phyloP scores from a whole-genome alignment of 2,113 vertebrate species.

The Nothobranchius kuhntae region DNA sequence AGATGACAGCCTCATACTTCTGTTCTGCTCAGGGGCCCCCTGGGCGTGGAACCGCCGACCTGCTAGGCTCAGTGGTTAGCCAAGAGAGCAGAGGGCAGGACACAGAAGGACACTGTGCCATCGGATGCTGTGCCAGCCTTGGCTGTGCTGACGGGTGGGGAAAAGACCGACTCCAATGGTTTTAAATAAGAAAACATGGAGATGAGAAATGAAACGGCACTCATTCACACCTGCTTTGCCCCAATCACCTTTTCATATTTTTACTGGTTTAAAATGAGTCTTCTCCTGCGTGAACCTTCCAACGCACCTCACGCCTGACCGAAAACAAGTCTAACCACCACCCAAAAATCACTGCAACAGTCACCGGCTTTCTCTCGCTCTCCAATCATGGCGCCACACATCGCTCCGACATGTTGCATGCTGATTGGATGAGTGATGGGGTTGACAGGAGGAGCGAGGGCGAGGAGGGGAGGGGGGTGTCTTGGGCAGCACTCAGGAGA shows the following conservation, averaged over 20 bases:
- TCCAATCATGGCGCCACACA: slow-evolving; percentile 52
- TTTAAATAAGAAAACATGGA: slow-evolving; percentile 43
- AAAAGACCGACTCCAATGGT: slow-evolving; percentile 47
- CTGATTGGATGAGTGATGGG: slow-evolving; percentile 55
- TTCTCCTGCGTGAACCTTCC: neutral
- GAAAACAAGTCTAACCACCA: neutral
- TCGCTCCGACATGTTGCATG: slow-evolving; percentile 21
- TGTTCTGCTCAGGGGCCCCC: slow-evolving; percentile 42
- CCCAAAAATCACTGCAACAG: neutral
- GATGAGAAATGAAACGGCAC: slow-evolving; percentile 41
- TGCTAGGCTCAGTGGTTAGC: slow-evolving; percentile 53
- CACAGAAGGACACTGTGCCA: slow-evolving; percentile 50
- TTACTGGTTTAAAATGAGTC: neutral
- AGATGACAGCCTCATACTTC: slow-evolving; percentile 53
- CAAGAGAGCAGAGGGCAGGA: slow-evolving; percentile 60
- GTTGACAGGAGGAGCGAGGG: neutral
- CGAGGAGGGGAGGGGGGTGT: neutral
- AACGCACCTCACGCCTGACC: neutral
- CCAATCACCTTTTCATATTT: slow-evolving; percentile 4
- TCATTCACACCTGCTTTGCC: slow-evolving; percentile 54
- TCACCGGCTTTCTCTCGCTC: slow-evolving; percentile 8
- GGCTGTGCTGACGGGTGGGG: slow-evolving; percentile 38
- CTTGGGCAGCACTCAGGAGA: slow-evolving; percentile 38
- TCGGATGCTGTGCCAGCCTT: slow-evolving; percentile 55
- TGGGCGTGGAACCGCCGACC: slow-evolving; percentile 64